Evolutionary conservation across 2,797 vertebrate species (phyloP).

Genomic region (Synaphobranchus kaupii): DNA sequence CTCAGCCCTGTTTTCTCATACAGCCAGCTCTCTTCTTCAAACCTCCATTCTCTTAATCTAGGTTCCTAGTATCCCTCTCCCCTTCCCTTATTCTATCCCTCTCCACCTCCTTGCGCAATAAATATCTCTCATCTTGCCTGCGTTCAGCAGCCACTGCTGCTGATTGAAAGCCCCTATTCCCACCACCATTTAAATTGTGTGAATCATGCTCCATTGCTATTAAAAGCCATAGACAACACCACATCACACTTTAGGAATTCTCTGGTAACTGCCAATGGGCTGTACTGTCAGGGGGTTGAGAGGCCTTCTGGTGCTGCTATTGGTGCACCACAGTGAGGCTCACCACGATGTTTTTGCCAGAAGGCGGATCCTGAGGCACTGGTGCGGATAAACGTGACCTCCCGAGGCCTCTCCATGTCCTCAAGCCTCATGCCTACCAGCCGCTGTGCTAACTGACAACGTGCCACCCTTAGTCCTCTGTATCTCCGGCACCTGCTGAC

Average conservation of each 20-base stretch:
- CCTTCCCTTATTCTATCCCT: background rate
- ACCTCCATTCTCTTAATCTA: background rate
- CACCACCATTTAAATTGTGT: background rate
- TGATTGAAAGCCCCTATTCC: background rate
- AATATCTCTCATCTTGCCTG: background rate
- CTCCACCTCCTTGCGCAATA: background rate
- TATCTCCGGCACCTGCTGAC: background rate
- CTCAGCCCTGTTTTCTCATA: background rate
- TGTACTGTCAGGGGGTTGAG: background rate
- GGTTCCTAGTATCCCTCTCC: background rate
- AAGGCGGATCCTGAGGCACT: background rate
- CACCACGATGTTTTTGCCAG: background rate
- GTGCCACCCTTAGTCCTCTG: background rate
- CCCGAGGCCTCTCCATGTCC: background rate
- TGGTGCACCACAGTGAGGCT: conserved; percentile 7
- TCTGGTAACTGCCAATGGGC: background rate
- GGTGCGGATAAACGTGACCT: background rate
- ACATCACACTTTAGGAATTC: background rate
- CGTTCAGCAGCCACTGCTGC: background rate
- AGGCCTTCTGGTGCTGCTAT: background rate
- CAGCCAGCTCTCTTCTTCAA: too few relatives aligned
- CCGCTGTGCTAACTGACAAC: background rate
- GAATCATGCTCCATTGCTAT: background rate
- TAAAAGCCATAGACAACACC: background rate
- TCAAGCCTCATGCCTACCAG: background rate